Percentiles rank a stretch among this genome's conserved stretches.
Evolutionary conservation across 2,113 vertebrate genomes (phyloP).

Genomic region (Montifringilla adamsi): DNA sequence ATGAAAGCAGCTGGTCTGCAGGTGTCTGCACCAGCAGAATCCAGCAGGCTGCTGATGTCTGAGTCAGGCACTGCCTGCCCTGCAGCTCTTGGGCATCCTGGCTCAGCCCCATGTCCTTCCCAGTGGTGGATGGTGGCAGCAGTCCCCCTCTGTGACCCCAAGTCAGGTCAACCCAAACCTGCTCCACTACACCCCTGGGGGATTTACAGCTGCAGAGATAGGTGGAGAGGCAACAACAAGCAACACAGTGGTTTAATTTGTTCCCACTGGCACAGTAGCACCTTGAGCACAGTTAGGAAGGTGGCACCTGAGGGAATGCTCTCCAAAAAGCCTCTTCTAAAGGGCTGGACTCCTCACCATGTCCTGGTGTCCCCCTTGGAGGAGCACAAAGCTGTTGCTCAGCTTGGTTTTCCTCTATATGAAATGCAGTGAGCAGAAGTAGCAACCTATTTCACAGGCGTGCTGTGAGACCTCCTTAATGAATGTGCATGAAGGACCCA

Average conservation of each 20-base stretch:
- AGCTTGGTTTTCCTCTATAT: neutral
- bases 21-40: neutral
- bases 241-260: fast-evolving
- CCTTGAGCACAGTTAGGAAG: neutral
- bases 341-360: neutral
- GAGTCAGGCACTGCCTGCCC: neutral
- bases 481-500: neutral
- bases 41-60: neutral
- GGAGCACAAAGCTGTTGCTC: neutral
- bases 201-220: neutral
- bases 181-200: neutral
- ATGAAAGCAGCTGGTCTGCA: neutral
- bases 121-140: neutral
- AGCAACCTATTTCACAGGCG: neutral
- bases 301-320: neutral
- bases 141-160: too few species aligned
- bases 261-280: neutral
- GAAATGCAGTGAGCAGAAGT: neutral
- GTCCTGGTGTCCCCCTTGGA: neutral
- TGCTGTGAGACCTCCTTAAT: neutral
- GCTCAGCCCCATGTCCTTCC: fast-evolving
- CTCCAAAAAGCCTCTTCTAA: neutral
- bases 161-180: neutral
- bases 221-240: neutral
- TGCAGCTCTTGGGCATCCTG: neutral